These are phyloP conservation scores for Pristionchus mayeri DNA, from an alignment of 2,888 invertebrate species.

Conservation along the genomic window DNA sequence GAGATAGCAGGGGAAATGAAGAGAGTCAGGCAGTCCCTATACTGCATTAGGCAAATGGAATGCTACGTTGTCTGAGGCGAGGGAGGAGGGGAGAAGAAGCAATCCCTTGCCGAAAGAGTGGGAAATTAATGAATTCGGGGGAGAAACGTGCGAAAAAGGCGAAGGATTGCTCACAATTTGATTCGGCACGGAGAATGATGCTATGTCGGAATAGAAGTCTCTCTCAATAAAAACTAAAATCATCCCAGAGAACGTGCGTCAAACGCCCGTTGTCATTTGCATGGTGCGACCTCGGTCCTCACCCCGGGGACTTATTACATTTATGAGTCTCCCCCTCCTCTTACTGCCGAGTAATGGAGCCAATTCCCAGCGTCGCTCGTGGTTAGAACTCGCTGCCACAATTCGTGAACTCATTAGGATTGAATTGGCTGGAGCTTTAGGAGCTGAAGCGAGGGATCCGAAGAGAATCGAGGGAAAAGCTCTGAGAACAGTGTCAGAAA, in stretches of 20 bases:
- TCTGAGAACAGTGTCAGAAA: not conserved
- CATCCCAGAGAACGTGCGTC: not conserved
- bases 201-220: no score
- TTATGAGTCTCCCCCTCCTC: not conserved
- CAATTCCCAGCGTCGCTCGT: not conserved
- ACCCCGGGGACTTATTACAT: constrained; percentile 18
- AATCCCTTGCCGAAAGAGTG: not conserved
- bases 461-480: not conserved
- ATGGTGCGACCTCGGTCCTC: not conserved
- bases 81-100: not conserved
- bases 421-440: not conserved
- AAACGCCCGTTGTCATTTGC: not conserved
- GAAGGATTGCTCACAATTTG: not conserved
- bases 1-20: not conserved
- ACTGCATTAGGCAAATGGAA: constrained; percentile 29
- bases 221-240: no score
- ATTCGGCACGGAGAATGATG: not conserved
- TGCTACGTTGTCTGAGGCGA: no score
- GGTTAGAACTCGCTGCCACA: not conserved
- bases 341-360: constrained; percentile 25
- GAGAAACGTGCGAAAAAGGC: not conserved
- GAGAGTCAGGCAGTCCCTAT: not conserved
- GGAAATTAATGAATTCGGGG: constrained; percentile 21
- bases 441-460: not conserved
- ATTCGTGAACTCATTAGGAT: constrained; percentile 35